Percentiles rank a stretch among this genome's conserved stretches.
These are phyloP conservation scores for Peromyscus aztecus DNA, from an alignment of 2,797 vertebrate species.

Conservation along the genomic window DNA sequence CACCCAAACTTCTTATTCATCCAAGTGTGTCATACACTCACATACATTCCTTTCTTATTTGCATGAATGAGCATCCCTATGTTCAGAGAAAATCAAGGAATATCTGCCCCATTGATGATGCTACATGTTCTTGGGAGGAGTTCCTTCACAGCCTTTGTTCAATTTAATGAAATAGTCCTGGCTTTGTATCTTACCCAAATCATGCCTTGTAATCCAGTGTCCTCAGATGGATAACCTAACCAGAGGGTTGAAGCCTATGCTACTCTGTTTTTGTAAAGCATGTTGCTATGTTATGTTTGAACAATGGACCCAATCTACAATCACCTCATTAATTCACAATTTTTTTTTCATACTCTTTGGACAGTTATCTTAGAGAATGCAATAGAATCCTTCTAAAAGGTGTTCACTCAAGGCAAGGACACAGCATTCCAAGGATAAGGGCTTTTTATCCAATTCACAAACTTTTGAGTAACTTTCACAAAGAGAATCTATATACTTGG, in stretches of 20 bases:
- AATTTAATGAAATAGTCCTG: background rate
- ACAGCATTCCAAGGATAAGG: background rate
- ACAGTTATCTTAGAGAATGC: background rate
- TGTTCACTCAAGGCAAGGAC: background rate
- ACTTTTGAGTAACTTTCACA: background rate
- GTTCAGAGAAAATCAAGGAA: background rate
- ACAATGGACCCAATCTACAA: background rate
- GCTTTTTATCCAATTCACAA: background rate
- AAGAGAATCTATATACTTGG: background rate
- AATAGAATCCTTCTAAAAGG: conserved; percentile 3
- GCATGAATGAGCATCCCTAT: background rate
- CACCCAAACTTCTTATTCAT: background rate
- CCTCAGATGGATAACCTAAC: background rate
- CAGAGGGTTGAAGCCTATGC: background rate
- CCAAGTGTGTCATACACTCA: background rate
- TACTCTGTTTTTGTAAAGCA: background rate
- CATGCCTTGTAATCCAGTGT: background rate
- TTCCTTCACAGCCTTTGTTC: background rate
- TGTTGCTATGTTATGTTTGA: background rate
- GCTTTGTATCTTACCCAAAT: background rate
- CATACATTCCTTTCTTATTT: background rate
- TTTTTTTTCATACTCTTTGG: background rate
- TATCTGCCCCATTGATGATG: background rate
- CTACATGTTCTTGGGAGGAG: background rate
- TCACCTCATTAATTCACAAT: background rate